These are phyloP conservation scores for Drosophila malerkotliana DNA, from an alignment of 1,140 invertebrate genomes.

Conservation along the genomic window DNA sequence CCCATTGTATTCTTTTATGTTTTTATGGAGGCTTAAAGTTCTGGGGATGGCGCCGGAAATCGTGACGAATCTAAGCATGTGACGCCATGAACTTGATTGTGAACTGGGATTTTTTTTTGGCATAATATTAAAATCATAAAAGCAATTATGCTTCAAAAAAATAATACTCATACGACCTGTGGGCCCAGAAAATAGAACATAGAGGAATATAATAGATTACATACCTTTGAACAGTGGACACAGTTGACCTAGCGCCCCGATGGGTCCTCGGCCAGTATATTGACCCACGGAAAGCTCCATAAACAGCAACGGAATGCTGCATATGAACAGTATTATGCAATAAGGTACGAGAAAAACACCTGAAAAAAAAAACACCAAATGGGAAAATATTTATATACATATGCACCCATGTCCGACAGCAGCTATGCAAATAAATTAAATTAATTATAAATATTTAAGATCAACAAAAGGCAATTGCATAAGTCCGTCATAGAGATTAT, in stretches of 20 bases:
- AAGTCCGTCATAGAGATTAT: constrained; percentile 4
- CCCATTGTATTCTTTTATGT: constrained; percentile 11
- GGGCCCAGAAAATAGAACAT: neutral
- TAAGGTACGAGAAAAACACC: constrained; percentile 94
- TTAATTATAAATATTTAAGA: constrained; percentile 80
- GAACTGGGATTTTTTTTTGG: neutral
- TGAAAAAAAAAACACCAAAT: constrained; percentile 83
- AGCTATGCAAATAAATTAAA: constrained; percentile 73
- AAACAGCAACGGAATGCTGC: constrained; percentile 92
- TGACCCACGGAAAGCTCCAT: constrained; percentile 93
- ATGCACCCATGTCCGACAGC: constrained; percentile 30
- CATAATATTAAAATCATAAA: neutral
- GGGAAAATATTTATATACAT: constrained; percentile 16
- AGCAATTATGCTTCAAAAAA: neutral
- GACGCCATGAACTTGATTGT: constrained; percentile 37
- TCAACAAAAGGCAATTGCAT: constrained; percentile 65
- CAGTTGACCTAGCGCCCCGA: constrained; percentile 92
- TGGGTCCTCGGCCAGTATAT: constrained; percentile 92
- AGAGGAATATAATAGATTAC: constrained; percentile 10
- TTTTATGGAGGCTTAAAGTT: neutral
- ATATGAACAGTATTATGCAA: constrained; percentile 91
- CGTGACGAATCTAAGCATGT: constrained; percentile 44
- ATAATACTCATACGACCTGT: constrained; percentile 23
- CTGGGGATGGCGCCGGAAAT: neutral
- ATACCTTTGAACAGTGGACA: constrained; percentile 94